Evolutionary conservation across 2,113 vertebrate genomes (phyloP).

Genomic region (Trogon melanurus): DNA sequence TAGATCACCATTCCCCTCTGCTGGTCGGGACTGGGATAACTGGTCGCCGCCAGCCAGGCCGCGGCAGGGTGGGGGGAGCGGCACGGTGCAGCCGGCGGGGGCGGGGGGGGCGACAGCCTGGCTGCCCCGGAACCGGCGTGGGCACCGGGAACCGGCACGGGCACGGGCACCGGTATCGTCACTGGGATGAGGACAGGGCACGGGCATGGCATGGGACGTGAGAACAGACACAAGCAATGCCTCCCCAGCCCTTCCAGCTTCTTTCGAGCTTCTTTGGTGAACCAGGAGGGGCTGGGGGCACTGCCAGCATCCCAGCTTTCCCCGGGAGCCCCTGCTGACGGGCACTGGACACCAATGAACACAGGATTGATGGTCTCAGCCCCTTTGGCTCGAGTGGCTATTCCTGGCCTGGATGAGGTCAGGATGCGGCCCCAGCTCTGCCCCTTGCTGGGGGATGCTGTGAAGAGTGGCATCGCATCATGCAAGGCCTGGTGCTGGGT

Average conservation of each 20-base stretch:
- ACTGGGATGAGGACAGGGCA: neutral
- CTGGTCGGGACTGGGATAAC: slow-evolving; percentile 43
- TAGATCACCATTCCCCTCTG: slow-evolving; percentile 44
- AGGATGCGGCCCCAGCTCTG: neutral
- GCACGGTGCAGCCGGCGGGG: neutral
- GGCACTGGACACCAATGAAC: no score
- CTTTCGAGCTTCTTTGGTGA: neutral
- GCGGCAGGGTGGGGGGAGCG: neutral
- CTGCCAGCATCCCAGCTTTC: neutral
- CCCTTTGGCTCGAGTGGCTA: neutral
- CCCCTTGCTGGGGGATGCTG: neutral
- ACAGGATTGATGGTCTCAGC: fast-evolving
- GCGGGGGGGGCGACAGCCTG: neutral
- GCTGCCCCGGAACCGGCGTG: neutral
- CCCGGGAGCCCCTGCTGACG: fast-evolving
- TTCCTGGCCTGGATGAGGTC: fast-evolving
- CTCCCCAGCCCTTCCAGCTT: neutral
- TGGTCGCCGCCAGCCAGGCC: neutral
- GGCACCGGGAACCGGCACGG: neutral
- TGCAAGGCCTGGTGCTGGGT: neutral
- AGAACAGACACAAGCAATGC: fast-evolving
- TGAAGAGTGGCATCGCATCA: fast-evolving
- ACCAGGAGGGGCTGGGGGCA: neutral
- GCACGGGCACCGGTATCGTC: neutral
- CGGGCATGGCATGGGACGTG: neutral